Conservation (phyloP, 2,113 vertebrate genomes). For the Laticauda laticaudata region DNA sequence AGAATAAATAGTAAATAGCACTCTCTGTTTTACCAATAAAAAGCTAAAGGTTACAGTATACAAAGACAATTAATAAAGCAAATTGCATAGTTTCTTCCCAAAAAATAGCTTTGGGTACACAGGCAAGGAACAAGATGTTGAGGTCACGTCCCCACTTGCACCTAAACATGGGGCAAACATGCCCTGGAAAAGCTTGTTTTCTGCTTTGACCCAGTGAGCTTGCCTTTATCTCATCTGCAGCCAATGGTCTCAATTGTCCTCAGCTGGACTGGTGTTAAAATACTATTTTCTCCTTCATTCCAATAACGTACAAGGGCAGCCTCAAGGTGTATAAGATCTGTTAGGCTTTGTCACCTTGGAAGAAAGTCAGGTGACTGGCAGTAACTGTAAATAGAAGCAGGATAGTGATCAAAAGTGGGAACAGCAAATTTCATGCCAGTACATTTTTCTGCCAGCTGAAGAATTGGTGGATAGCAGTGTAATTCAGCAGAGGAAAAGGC, state of each 20-base stretch:
- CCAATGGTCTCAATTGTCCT: not conserved
- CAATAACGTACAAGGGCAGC: not conserved
- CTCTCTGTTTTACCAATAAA: slow-evolving; percentile 6
- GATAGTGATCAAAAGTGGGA: not conserved
- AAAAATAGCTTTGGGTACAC: not conserved
- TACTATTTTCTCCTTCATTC: not conserved
- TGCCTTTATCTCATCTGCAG: not conserved
- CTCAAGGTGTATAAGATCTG: not conserved
- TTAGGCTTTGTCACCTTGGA: not conserved
- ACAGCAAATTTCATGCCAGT: not conserved
- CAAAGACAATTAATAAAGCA: not conserved
- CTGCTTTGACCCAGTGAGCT: not conserved
- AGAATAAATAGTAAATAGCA: not conserved
- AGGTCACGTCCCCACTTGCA: not conserved
- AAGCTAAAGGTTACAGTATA: slow-evolving; percentile 23
- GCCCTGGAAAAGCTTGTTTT: not conserved
- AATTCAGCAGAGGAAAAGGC: not conserved
- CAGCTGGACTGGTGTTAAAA: not conserved
- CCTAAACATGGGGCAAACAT: not conserved
- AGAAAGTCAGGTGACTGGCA: not conserved
- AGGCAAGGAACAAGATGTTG: not conserved
- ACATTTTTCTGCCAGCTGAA: not conserved
- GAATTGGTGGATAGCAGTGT: not conserved
- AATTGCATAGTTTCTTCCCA: not conserved
- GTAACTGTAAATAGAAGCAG: not conserved